Evolutionary conservation across 2,888 invertebrate species (phyloP), one percentile per base, ranked within the genome.

Genomic region (Epistrophe eligans): DNA sequence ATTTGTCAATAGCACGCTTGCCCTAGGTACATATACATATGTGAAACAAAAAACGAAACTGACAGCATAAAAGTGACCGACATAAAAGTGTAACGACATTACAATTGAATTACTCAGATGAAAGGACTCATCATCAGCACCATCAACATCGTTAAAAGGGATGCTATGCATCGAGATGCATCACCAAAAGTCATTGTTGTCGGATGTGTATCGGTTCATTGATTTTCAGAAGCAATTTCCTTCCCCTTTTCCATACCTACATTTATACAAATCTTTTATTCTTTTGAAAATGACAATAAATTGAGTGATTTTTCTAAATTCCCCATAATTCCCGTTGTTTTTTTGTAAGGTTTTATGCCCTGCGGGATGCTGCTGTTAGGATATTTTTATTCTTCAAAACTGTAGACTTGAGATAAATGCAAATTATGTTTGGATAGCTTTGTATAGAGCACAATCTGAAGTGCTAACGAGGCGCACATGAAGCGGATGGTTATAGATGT

Each of bases 61-160:
- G 55, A 55, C 55, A 28, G 24, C 15, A 62, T 43, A 62, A 43
- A 9, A 8, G 17, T 58, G 55, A 40, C 66, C 45, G 76, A 55
- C 11, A 43, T 24, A 35, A 66, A 50, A 50, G 50, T 64, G 70
- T 43, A 40, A 57, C 79, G 35, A 77, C 60, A 73, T 77, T 84
- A 67, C 80, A 84, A 80, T 81, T 77, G 81, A 84, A 81, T 84
- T 81, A 67, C 66, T 48, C 38, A 48, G 58, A 73, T 70, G 76
- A 81, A 81, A 62, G 83, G 73, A 79, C 82, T 83, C 77, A 66
- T 79, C 79, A 66, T 35, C 38, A 28, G 24, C 24, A 24, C 13
- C 40, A 48, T 4, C 45, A 35, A n/a, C 8, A 15, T 19, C 35
- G 43, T 5, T 48, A 71, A 50, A 73, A 57, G 66, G 73, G 82